Base-by-base conservation (phyloP, 2,113 vertebrate genomes). In the Neolamprologus cancellatus region DNA sequence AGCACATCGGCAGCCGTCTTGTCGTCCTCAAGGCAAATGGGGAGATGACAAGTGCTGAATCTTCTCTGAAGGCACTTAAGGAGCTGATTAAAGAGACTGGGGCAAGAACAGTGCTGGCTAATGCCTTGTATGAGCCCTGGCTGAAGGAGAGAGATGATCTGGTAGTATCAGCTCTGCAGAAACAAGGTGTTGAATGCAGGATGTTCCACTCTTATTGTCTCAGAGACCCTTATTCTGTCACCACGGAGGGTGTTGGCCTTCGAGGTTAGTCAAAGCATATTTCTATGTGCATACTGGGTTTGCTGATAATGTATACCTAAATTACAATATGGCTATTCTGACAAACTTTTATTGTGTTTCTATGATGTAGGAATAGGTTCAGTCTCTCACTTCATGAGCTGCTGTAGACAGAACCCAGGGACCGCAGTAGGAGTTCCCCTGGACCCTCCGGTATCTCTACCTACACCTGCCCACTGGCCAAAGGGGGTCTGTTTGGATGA, bases 41-140 rank as follows among this genome's bases (percentile, higher is more conserved):
- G 79, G 44, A 39, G 3, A 85, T 50, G 12, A 39, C 34, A 32
- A 25, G 79, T 14, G 1, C 39, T 7, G 83, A 88, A 52, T 93
- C 93, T 32, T 94, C 93, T 48, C 86, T 95, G 28, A 52, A n/a
- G 15, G 44, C 76, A 5, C 93, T 95, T 10, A 91, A 84, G 74
- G 69, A 79, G 20, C 87, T 96, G 30, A 79, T 95, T 2, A 88
- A 90, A 41, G 89, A 94, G 64, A 94, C 94, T 0, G 95, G 95
- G 30, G 95, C 95, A 5, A 89, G 82, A 53, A 94, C 90, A 1
- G 89, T 96, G 23, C 15, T 96, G 81, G 94, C 95, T 12, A 96
- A 95, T 34, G 93, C 92, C 6, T 52, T 96, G 23, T 96, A 96
- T 84, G 95, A 97, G 81, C 95, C 96, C 1, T 97, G 96, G 96